Evolutionary conservation across 2,888 invertebrate genomes (phyloP).

Genomic region (Caenorhabditis sinica): DNA sequence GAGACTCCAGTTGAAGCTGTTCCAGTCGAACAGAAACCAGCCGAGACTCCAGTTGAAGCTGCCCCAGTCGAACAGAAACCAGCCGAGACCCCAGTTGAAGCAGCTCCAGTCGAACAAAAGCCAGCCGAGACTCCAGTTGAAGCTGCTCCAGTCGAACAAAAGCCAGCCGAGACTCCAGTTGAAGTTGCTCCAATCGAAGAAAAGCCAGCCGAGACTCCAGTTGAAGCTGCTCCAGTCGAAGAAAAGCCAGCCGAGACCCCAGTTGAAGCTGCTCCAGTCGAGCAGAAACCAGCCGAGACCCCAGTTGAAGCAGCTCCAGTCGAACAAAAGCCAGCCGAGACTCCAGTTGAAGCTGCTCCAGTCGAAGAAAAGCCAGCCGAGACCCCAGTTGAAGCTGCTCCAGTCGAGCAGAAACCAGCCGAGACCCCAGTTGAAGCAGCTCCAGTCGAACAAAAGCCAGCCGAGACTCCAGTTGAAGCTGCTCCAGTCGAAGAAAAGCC

Average conservation of each 20-base stretch:
- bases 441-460: no score
- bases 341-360: conserved; percentile 3
- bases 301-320: conserved; percentile 9
- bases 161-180: conserved; percentile 14
- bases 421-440: conserved; percentile 9
- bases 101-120: background rate
- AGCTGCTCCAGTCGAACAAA: conserved; percentile 12
- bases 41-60: conserved; percentile 5
- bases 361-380: conserved; percentile 34
- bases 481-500: no score
- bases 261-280: conserved; percentile 20
- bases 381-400: background rate
- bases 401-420: background rate
- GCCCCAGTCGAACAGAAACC: conserved; percentile 25
- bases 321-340: background rate
- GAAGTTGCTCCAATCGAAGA: conserved; percentile 25
- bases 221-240: conserved; percentile 36
- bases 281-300: conserved; percentile 15
- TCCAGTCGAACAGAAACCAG: conserved; percentile 4
- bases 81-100: conserved; percentile 27
- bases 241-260: conserved; percentile 16
- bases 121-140: conserved; percentile 11
- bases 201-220: conserved; percentile 7
- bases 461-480: no score
- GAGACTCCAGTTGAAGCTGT: conserved; percentile 6